Evolutionary conservation across 2,888 invertebrate species (phyloP), one percentile per base, ranked within the genome.

Genomic region (Eurois occulta): DNA sequence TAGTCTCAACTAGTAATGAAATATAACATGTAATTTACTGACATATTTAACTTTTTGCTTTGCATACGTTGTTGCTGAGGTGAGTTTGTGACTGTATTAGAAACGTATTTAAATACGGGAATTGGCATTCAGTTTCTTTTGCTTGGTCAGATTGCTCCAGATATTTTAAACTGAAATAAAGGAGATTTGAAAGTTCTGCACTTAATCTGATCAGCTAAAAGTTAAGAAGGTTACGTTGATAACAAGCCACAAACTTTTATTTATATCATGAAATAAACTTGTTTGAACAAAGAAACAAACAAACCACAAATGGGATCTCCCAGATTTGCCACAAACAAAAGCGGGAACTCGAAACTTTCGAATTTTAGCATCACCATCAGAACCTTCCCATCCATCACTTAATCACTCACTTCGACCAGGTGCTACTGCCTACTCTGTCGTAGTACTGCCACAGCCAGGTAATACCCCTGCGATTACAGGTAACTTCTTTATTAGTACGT

Each of bases 401-500:
- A 65, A 8, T 46, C 85, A 32, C 13, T 35, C 67, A 68, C 46
- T 60, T 69, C 38, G 28, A 55, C 52, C 62, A 46, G 28, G 38
- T 38, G 6, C 3, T 6, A 38, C 3, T 6, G 7, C 38, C 38
- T 4, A 4, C 38, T 38, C 38, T 38, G 38, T 38, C 38, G 65
- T 43, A n/a, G n/a, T 16, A 38, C 69, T 28, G 16, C 58, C 48
- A 16, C 43, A 38, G 16, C 43, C 1, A 18, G 58, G 55, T 65
- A 55, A 52, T 48, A 66, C 55, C 70, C 66, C n/a, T 41, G 71
- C 64, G 71, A 68, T 52, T 77, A 62, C 70, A 75, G 72, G 82
- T 85, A 73, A 86, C 87, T 60, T 68, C 77, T 75, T 71, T 75
- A 82, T 79, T 72, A 86, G 72, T 81, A 78, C 16, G 52, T 65